phyloP scores from a whole-genome alignment of 2,797 vertebrate species.

The Clamator glandarius region DNA sequence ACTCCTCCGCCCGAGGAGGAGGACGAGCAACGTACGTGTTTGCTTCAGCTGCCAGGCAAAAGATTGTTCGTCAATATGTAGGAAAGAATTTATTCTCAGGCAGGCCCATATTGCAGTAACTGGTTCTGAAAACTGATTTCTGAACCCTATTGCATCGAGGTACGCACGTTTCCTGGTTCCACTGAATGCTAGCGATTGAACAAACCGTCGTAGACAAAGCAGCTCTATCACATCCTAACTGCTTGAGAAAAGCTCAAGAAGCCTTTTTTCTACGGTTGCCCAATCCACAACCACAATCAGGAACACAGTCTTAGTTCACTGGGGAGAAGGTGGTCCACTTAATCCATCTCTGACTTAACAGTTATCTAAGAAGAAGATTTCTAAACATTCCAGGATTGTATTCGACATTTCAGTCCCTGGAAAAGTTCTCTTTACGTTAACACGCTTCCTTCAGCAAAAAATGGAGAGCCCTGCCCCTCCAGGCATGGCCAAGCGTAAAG shows the following conservation, averaged over 20 bases:
- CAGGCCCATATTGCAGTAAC: not conserved
- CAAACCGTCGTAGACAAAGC: accelerated
- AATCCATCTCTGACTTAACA: not conserved
- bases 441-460: too few relatives aligned
- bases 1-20: not conserved
- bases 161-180: not conserved
- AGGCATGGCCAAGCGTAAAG: not conserved
- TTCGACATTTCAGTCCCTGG: not conserved
- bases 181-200: not conserved
- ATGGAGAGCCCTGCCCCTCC: not conserved
- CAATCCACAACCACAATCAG: not conserved
- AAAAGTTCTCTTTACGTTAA: not conserved
- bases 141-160: not conserved
- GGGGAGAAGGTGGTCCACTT: accelerated
- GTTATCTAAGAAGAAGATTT: not conserved
- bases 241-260: not conserved
- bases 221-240: not conserved
- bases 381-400: not conserved
- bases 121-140: not conserved
- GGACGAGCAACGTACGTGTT: not conserved
- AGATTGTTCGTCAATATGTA: not conserved
- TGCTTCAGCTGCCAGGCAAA: not conserved
- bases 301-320: not conserved
- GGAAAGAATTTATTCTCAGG: not conserved
- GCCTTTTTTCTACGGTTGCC: not conserved